Evolutionary conservation across 2,113 vertebrate species (phyloP).

Genomic region (Hystrix cristata): DNA sequence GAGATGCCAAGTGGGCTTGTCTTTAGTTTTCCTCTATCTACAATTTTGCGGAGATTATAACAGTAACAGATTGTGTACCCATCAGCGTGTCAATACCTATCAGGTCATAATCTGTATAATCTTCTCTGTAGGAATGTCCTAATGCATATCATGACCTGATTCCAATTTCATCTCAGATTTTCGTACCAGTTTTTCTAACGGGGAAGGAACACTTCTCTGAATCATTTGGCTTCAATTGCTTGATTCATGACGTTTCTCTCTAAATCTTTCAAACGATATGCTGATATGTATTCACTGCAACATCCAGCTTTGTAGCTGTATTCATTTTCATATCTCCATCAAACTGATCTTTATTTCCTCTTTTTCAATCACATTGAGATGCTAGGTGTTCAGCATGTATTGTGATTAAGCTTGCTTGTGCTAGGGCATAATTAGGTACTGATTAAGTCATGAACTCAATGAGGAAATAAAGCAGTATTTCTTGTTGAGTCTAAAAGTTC

Average conservation of each 20-base stretch:
- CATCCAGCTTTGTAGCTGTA: not conserved
- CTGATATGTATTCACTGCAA: not conserved
- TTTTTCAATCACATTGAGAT: not conserved
- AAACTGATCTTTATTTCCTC: not conserved
- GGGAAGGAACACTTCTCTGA: not conserved
- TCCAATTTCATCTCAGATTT: not conserved
- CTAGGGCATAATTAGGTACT: not conserved
- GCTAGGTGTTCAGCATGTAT: not conserved
- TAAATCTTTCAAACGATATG: not conserved
- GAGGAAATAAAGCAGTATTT: slow-evolving; percentile 17
- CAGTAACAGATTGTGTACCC: not conserved
- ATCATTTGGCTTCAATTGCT: not conserved
- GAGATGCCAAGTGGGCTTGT: not conserved
- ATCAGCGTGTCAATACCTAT: not conserved
- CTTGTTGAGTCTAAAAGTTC: not conserved
- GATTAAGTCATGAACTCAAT: not conserved
- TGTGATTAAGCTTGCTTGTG: not conserved
- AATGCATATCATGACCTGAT: not conserved
- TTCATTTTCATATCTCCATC: not conserved
- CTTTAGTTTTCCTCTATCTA: not conserved
- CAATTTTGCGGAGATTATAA: not conserved
- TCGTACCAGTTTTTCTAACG: not conserved
- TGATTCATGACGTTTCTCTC: not conserved
- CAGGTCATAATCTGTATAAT: not conserved
- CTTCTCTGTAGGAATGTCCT: not conserved